Percentiles rank a stretch among this genome's conserved stretches.
Evolutionary conservation across 1,140 invertebrate genomes (phyloP).

Genomic region (Lamellibrachia luymesi): DNA sequence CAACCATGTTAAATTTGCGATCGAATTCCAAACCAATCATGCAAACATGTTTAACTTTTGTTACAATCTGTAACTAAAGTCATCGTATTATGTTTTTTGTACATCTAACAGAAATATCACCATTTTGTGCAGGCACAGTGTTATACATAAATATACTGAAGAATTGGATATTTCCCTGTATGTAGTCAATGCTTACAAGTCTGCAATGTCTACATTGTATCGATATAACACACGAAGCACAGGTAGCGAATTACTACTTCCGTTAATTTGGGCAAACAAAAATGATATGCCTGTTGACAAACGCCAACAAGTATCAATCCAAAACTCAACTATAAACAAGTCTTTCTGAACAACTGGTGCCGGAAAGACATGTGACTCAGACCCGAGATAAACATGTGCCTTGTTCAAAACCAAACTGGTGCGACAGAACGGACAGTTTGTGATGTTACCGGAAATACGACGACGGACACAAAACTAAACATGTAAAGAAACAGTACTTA

Average conservation of each 20-base stretch:
- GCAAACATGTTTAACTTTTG: background rate
- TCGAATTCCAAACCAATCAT: background rate
- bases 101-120: background rate
- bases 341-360: background rate
- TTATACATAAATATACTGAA: background rate
- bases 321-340: background rate
- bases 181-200: background rate
- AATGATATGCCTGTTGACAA: conserved; percentile 18
- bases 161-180: background rate
- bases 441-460: background rate
- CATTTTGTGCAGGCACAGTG: background rate
- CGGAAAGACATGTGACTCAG: background rate
- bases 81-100: background rate
- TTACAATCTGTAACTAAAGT: background rate
- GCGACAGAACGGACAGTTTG: background rate
- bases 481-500: conserved; percentile 41
- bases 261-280: background rate
- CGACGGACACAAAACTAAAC: background rate
- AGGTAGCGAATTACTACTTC: background rate
- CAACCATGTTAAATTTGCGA: background rate
- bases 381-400: background rate
- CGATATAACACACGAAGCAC: background rate
- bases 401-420: background rate
- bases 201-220: background rate
- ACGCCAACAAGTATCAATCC: background rate